Percentiles rank a stretch among this genome's conserved stretches.
These are phyloP conservation scores for Dryobota labecula DNA, from an alignment of 2,888 invertebrate genomes.

Conservation along the genomic window DNA sequence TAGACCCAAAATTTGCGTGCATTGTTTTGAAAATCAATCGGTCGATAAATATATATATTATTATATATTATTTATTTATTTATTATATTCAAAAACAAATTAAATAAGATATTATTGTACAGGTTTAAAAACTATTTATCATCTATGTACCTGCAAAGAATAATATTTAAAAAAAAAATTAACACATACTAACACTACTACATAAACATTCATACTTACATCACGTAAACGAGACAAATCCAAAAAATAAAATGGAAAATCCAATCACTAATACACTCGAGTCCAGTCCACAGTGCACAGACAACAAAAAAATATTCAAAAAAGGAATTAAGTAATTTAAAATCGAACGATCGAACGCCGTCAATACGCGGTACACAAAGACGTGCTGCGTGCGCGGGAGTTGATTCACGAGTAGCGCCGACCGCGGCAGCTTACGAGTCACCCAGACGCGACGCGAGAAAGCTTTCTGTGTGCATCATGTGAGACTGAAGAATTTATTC, in stretches of 20 bases:
- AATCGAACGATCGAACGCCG: constrained; percentile 16
- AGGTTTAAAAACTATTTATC: not conserved
- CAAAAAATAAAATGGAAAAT: constrained; percentile 42
- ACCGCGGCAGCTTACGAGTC: constrained; percentile 52
- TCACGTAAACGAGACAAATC: constrained; percentile 55
- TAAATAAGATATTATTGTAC: not conserved
- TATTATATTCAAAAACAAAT: not conserved
- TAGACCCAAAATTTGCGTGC: not conserved
- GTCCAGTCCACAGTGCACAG: constrained; percentile 60
- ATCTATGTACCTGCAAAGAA: not conserved
- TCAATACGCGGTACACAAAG: constrained; percentile 19
- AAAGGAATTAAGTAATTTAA: constrained; percentile 7
- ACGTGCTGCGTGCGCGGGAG: constrained; percentile 64
- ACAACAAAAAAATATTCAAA: constrained; percentile 24
- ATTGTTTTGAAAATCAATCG: not conserved
- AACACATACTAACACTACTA: no score
- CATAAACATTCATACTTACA: constrained; percentile 51
- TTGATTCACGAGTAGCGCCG: constrained; percentile 56
- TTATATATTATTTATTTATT: no score
- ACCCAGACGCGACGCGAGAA: constrained; percentile 69
- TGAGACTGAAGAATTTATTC: constrained; percentile 39
- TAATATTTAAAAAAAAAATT: not conserved
- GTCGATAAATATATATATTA: not conserved
- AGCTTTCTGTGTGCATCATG: constrained; percentile 71
- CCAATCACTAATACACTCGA: constrained; percentile 62